These are phyloP conservation scores for Papilio helenus DNA, from an alignment of 1,140 invertebrate genomes.

Conservation along the genomic window DNA sequence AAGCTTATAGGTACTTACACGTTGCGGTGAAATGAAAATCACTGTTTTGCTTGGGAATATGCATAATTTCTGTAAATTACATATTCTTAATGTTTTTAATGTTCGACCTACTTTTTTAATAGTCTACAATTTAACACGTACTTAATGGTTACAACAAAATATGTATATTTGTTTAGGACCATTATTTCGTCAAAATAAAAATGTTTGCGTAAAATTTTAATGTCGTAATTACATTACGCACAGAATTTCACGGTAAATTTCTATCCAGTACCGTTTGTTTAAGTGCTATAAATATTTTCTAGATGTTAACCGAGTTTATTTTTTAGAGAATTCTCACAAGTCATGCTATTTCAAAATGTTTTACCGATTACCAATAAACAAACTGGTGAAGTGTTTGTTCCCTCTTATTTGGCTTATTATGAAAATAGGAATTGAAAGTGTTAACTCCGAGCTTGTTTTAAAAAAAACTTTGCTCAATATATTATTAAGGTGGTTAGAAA, in stretches of 20 bases:
- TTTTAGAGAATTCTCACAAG: background rate
- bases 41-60: constrained; percentile 6
- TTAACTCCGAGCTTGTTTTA: too few relatives aligned
- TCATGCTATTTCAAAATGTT: too few relatives aligned
- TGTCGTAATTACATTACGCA: background rate
- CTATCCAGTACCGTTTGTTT: background rate
- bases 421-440: too few relatives aligned
- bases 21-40: constrained; percentile 31
- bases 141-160: background rate
- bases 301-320: background rate
- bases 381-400: too few relatives aligned
- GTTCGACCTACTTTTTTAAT: background rate
- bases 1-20: constrained; percentile 33
- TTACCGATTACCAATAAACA: too few relatives aligned
- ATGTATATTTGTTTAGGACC: background rate
- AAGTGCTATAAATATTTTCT: background rate
- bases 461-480: too few relatives aligned
- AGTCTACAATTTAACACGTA: background rate
- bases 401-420: too few relatives aligned
- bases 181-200: background rate
- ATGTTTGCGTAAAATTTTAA: background rate
- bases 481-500: too few relatives aligned
- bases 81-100: constrained; percentile 19
- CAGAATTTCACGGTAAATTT: constrained; percentile 14
- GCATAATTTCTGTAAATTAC: constrained; percentile 18